Evolutionary conservation across 2,888 invertebrate genomes (phyloP).

Genomic region (Rhimphoctona megacephalus): DNA sequence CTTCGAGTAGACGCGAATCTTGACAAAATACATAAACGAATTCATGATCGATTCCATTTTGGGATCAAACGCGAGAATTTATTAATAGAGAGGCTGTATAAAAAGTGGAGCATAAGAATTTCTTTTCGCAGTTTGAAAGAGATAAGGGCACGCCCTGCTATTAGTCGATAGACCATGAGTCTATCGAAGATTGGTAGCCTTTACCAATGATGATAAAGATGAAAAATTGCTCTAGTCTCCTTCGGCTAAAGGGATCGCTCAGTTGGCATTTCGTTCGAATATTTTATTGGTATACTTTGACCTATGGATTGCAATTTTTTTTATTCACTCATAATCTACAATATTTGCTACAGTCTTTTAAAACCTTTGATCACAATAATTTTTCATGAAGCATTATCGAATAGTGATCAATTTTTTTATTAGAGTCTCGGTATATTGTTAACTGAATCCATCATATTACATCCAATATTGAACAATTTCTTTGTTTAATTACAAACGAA

Average conservation of each 20-base stretch:
- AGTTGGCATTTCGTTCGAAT: conserved; percentile 32
- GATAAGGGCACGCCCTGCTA: conserved; percentile 57
- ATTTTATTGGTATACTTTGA: conserved; percentile 35
- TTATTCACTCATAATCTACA: not conserved
- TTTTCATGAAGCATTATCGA: not conserved
- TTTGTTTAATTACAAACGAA: not conserved
- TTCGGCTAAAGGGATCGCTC: conserved; percentile 36
- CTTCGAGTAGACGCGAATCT: not conserved
- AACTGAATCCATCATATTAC: not conserved
- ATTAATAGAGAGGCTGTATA: conserved; percentile 22
- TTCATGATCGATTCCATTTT: conserved; percentile 36
- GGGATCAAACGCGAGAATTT: conserved; percentile 29
- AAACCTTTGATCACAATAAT: not conserved
- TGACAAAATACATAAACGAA: not conserved
- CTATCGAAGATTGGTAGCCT: conserved; percentile 13
- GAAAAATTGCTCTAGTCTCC: conserved; percentile 39
- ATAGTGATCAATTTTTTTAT: not conserved
- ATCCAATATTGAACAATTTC: not conserved
- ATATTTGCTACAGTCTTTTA: not conserved
- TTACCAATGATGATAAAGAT: conserved; percentile 44
- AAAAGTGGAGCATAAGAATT: conserved; percentile 35
- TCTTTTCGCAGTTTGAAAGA: conserved; percentile 23
- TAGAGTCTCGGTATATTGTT: not conserved
- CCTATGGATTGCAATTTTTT: conserved; percentile 38
- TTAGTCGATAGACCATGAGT: conserved; percentile 39